Base-by-base conservation (phyloP, 2,113 vertebrate species). In the Nibea coibor region DNA sequence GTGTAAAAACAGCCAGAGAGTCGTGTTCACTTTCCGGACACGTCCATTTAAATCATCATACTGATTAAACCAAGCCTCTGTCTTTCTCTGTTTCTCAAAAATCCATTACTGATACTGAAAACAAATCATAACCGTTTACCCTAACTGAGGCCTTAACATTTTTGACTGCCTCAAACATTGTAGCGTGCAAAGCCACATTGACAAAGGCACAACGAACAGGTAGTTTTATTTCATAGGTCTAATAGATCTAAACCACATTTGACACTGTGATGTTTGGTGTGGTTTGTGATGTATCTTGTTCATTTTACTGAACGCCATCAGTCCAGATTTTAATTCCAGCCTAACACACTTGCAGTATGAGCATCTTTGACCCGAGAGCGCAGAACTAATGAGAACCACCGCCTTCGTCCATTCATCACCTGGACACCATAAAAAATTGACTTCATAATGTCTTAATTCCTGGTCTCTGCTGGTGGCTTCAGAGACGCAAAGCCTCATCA, bases 401-500 rank as follows among this genome's bases (percentile, higher is more conserved):
- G n/a, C 39, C 10, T 5, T 5, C 11, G 56, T n/a, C 26, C 56
- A 79, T 62, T 63, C 42, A 69, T 70, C 24, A 75, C 51, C 70
- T 22, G 14, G 56, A 42, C 54, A 5, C 20, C 47, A n/a, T 62
- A 12, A 56, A 63, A 28, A 76, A 73, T 8, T 50, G 12, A 63
- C n/a, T 50, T 42, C 4, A 51, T 39, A 35, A 28, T 43, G 56
- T 43, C 22, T 15, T 61, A 43, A 45, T 61, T 72, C 39, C 24
- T 54, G 47, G 10, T 56, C 68, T 59, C 42, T 67, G 50, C 14
- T 63, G 61, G 14, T 43, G 3, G 10, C 1, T 66, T 20, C 50
- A 28, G 24, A 61, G 59, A 54, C 50, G 57, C n/a, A 45, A 10
- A n/a, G 50, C 24, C 63, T 75, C 26, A 82, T 64, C n/a, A 42